Evolutionary conservation across 2,888 invertebrate genomes (phyloP), one percentile per base, ranked within the genome.

Genomic region (Andrena fulva): DNA sequence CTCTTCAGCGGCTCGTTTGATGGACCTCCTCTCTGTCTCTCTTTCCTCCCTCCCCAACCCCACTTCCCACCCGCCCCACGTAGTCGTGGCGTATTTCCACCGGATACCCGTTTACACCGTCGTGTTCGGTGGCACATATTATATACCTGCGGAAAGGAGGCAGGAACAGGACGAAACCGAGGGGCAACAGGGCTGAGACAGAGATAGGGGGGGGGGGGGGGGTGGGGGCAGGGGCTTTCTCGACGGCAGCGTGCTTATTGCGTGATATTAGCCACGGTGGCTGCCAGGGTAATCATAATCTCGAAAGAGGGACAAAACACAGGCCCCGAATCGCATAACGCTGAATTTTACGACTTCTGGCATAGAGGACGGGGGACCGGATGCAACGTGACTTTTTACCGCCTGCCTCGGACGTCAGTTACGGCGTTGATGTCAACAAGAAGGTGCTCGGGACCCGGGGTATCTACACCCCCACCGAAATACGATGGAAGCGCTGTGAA

Each of bases 211-310:
- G 54, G 59, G 56, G 24, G 69, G 60, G 54, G 59, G 64, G 64
- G 72, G 20, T 20, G 54, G 63, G 54, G 71, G 67, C 52, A 71
- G 78, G 70, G 70, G 77, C 68, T 88, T 74, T 82, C 85, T 83
- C 75, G 84, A 84, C 82, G 71, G 78, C 86, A 71, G 87, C 85
- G 85, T 85, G 89, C 87, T 92, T 89, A 92, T 92, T 92, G 91
- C 91, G 86, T 90, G 92, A 91, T 91, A 93, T 93, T 93, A 91
- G 92, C 91, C 90, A 92, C 92, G 92, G 91, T 90, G 89, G 90
- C 88, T 85, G 88, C 88, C 85, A 85, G 87, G 90, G 91, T 89
- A 91, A 93, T 93, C 92, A 91, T 91, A 92, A 92, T 93, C 90
- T 90, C 85, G 86, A 88, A 89, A 84, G 88, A 84, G 84, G 89